Base-by-base conservation (phyloP, 2,113 vertebrate species). In the Equus quagga region DNA sequence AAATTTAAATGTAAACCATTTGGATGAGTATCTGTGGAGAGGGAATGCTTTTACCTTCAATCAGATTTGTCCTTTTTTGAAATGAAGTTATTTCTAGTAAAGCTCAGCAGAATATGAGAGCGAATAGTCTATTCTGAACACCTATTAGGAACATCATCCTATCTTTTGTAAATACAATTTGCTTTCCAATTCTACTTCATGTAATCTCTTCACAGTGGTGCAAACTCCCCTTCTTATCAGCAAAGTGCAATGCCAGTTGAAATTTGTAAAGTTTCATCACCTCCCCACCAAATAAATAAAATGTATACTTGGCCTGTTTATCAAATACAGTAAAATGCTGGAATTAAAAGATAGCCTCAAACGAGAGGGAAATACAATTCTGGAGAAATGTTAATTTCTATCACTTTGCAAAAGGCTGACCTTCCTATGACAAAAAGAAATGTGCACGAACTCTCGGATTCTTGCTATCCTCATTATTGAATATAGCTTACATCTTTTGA, bases 81-180 rank as follows among this genome's bases (percentile, higher is more conserved):
- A 98, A 98, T 97, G 94, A 98, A 98, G 97, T 98, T 98, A 98
- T 98, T 98, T 98, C 97, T 97, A 98, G 93, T 87, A 93, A 97
- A 97, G 98, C 97, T 98, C 97, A 98, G 97, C 98, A 98, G 97
- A 99, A 98, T 73, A 41, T 72, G 79, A 60, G 72, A 96, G 89
- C 95, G 93, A 98, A 98, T 51, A 96, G 94, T 90, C 96, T 95
- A 97, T 98, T 98, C 87, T 98, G 95, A 98, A 98, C 98, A 98
- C 54, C 93, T 97, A 97, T 99, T 98, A 98, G 97, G 93, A 98
- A 98, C 95, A 98, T 98, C 98, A 98, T 84, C 96, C 97, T 95
- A 98, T 98, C 98, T 98, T 98, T 97, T 98, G 98, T 99, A 99
- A 99, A 99, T 97, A 99, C 98, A 98, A 98, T 98, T 98, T 99